A percentile compares a stretch with the other conserved stretches of the same genome.
These are phyloP conservation scores for Botrylloides violaceus DNA, from an alignment of 23 tunicate species.

Conservation along the genomic window DNA sequence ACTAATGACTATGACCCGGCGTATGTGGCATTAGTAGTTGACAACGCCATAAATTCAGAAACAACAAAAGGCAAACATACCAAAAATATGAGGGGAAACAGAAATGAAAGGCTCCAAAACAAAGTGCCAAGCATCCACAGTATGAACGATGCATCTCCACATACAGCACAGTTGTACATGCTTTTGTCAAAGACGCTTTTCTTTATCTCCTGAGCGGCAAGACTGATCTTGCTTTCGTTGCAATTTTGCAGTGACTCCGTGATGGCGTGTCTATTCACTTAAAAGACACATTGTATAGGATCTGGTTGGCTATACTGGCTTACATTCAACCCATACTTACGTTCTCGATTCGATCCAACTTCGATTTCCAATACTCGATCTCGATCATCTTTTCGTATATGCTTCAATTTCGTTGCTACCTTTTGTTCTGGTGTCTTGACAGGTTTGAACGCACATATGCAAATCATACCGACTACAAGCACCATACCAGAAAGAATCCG, in stretches of 20 bases:
- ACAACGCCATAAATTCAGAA: no score
- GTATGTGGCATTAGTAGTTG: no score
- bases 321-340: neutral
- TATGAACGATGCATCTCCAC: conserved; percentile 34
- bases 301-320: no score
- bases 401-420: conserved; percentile 31
- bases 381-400: neutral
- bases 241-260: conserved; percentile 43
- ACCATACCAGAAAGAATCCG: conserved; percentile 44
- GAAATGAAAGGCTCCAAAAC: conserved; percentile 64
- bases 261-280: conserved; percentile 42
- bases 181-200: conserved; percentile 55
- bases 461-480: conserved; percentile 53
- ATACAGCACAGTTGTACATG: conserved; percentile 56
- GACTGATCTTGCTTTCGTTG: conserved; percentile 63
- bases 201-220: conserved; percentile 83
- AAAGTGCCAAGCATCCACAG: conserved; percentile 75
- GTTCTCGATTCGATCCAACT: conserved; percentile 9
- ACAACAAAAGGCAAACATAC: conserved; percentile 25
- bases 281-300: neutral
- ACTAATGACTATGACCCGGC: no score
- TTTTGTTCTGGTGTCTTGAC: conserved; percentile 65
- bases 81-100: conserved; percentile 76
- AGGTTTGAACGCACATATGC: conserved; percentile 59
- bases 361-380: conserved; percentile 8